Percentiles rank a stretch among this genome's conserved stretches.
These are phyloP conservation scores for Engystomops pustulosus DNA, from an alignment of 2,113 vertebrate species.

Conservation along the genomic window DNA sequence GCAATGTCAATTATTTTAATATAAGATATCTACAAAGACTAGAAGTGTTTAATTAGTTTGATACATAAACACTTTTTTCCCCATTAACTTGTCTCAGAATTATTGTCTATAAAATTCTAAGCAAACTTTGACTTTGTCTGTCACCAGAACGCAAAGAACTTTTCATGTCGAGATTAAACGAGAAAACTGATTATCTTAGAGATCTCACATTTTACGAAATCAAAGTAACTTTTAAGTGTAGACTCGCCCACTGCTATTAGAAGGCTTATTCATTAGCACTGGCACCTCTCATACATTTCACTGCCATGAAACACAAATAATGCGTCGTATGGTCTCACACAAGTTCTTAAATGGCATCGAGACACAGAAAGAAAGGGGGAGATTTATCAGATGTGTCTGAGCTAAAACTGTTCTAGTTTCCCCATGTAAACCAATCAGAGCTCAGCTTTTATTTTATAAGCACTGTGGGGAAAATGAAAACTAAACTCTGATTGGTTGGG, in stretches of 20 bases:
- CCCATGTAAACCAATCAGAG: no score
- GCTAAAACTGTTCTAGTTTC: no score
- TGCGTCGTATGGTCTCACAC: background rate
- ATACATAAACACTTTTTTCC: slow-evolving; percentile 3
- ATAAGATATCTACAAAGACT: background rate
- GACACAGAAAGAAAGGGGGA: no score
- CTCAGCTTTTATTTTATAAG: no score
- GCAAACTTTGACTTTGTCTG: slow-evolving; percentile 3
- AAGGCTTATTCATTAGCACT: background rate
- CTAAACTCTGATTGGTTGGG: no score
- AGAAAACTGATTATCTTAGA: background rate
- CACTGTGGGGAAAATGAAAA: no score
- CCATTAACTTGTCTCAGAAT: slow-evolving; percentile 2
- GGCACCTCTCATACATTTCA: background rate
- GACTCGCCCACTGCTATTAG: background rate
- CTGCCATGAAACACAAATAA: background rate
- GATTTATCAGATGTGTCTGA: no score
- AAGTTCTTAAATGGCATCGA: background rate
- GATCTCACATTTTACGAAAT: slow-evolving; percentile 1
- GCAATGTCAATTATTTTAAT: slow-evolving; percentile 1
- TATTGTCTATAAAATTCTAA: slow-evolving; percentile 14
- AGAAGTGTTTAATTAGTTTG: slow-evolving; percentile 19
- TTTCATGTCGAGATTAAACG: slow-evolving; percentile 8
- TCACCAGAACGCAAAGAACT: background rate
- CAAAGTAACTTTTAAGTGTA: background rate